phyloP scores from a whole-genome alignment of 2,888 invertebrate genomes.

The Brenthis ino region DNA sequence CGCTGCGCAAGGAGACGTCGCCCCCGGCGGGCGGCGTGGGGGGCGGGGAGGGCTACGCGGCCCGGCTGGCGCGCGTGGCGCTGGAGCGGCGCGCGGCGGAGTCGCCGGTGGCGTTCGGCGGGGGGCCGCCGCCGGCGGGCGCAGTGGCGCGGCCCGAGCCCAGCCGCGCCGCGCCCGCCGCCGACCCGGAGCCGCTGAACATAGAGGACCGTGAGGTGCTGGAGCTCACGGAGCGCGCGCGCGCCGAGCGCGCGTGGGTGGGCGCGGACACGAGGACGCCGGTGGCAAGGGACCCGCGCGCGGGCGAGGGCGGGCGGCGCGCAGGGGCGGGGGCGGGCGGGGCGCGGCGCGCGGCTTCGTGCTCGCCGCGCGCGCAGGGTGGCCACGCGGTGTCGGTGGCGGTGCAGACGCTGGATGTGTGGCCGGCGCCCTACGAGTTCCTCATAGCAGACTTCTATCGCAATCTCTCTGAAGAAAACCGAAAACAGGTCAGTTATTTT shows the following conservation, averaged over 20 bases:
- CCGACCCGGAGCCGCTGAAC: slow-evolving; percentile 51
- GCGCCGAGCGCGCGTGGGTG: slow-evolving; percentile 40
- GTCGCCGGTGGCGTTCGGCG: slow-evolving; percentile 73
- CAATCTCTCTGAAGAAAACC: slow-evolving; percentile 54
- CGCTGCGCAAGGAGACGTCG: slow-evolving; percentile 81
- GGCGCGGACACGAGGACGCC: slow-evolving; percentile 40
- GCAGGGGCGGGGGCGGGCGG: slow-evolving; percentile 33
- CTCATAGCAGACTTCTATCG: slow-evolving; percentile 86
- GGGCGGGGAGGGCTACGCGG: slow-evolving; percentile 51
- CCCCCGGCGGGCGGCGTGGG: slow-evolving; percentile 53
- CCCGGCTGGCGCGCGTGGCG: slow-evolving; percentile 74
- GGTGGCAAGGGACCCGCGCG: slow-evolving; percentile 42
- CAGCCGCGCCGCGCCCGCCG: slow-evolving; percentile 45
- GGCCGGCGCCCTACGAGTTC: slow-evolving; percentile 89
- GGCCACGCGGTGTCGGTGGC: slow-evolving; percentile 45
- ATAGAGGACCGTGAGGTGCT: slow-evolving; percentile 78
- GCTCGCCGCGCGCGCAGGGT: slow-evolving; percentile 27
- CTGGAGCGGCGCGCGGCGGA: slow-evolving; percentile 73
- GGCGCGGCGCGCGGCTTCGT: slow-evolving; percentile 45
- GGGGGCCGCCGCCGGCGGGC: slow-evolving; percentile 61
- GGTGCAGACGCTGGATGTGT: slow-evolving; percentile 86
- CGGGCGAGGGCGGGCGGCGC: slow-evolving; percentile 33
- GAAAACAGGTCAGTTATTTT: slow-evolving; percentile 48
- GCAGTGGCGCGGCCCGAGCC: slow-evolving; percentile 57
- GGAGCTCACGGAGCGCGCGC: slow-evolving; percentile 70